phyloP scores from a whole-genome alignment of 2,888 invertebrate species.

The Tiliacea aurago region DNA sequence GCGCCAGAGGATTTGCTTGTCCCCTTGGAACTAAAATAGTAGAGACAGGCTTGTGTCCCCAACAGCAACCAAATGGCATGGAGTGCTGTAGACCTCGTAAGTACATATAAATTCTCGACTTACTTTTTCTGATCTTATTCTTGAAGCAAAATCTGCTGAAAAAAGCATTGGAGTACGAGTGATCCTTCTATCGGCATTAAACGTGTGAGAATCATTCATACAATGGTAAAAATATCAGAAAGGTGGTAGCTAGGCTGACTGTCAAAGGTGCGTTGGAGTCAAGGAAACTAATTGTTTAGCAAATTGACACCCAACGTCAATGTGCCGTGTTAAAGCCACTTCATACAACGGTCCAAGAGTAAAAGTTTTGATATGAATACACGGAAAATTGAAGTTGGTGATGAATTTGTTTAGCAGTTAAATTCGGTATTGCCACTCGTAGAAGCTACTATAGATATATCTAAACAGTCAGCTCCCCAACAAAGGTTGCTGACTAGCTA shows the following conservation, averaged over 20 bases:
- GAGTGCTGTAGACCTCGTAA: conserved; percentile 46
- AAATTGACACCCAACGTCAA: too few species aligned
- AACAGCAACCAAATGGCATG: conserved; percentile 32
- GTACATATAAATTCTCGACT: background rate
- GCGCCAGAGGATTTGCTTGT: conserved; percentile 21
- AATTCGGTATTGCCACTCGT: background rate
- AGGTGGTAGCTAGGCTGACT: background rate
- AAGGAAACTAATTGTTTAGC: background rate
- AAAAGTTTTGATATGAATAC: too few species aligned
- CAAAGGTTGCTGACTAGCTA: background rate
- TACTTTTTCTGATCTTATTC: background rate
- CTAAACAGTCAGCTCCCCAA: background rate
- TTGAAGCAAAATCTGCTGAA: background rate
- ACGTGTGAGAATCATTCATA: background rate
- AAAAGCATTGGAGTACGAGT: background rate
- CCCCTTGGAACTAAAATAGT: conserved; percentile 17
- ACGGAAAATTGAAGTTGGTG: background rate
- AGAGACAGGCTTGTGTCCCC: conserved; percentile 30
- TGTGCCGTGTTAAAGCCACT: too few species aligned
- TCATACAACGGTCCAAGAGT: too few species aligned
- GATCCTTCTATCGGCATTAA: background rate
- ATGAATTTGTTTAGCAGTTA: background rate
- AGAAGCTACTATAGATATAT: background rate
- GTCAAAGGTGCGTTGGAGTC: background rate
- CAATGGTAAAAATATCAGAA: background rate